Base-by-base conservation (phyloP, 2,888 invertebrate genomes). In the Hanleya hanleyi region DNA sequence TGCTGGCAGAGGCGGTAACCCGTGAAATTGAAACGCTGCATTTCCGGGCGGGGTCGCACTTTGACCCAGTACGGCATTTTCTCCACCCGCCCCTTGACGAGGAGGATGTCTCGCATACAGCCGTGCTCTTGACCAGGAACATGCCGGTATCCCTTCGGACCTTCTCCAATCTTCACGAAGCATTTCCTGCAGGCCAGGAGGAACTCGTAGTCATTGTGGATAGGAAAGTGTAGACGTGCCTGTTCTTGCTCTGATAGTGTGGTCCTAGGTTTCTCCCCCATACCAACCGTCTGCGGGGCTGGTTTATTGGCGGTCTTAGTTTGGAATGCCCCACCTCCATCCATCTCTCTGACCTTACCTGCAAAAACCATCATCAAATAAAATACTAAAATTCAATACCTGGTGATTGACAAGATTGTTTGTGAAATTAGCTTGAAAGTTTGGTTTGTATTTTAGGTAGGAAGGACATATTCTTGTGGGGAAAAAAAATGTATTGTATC, bases 1-100 rank as follows among this genome's bases (percentile, higher is more conserved):
- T 87, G 84, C 37, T 74, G 71, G 72, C 88, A 88, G 36, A 87
- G 76, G 71, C 83, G 82, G 67, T 79, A 87, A 18, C 83, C 83
- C 6, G 29, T 7, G 72, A 78, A 81, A 38, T 77, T 77, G 38
- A 69, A 62, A 4, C 47, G 62, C 49, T 78, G 75, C 1, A 77
- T 57, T 1, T 76, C 77, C 3, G 81, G 79, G n/a, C 85, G 72
- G n/a, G 78, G 74, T 37, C 88, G 76, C 1, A 88, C 70, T 73
- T 83, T 86, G 6, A 87, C 68, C 88, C 88, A 88, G 65, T 81
- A 81, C 22, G 80, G 67, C 3, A 76, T 71, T 15, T 75, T 67
- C 49, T 72, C 78, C 2, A 69, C 68, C 38, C 77, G 81, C 38
- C 76, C 74, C 67, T 82, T 80, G 2, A 87, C 70, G 18, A 86